Evolutionary conservation across 2,797 vertebrate species (phyloP).

Genomic region (Tachyglossus aculeatus): DNA sequence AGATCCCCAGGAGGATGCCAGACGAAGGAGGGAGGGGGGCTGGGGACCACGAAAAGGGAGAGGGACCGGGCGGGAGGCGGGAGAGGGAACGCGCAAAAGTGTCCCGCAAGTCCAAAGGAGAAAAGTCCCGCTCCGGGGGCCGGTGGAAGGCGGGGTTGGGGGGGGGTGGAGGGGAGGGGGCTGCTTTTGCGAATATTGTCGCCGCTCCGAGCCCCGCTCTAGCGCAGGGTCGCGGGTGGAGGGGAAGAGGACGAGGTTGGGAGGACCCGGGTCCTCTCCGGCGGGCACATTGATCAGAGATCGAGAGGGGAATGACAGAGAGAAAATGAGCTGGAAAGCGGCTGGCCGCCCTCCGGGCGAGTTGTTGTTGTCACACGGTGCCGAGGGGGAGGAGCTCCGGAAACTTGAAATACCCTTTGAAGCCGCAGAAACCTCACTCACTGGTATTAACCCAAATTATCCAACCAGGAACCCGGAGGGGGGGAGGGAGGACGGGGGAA

Average conservation of each 20-base stretch:
- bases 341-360: constrained; percentile 90
- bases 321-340: constrained; percentile 97
- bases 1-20: constrained; percentile 68
- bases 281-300: constrained; percentile 94
- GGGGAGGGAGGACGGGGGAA: not conserved
- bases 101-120: constrained; percentile 59
- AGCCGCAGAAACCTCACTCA: constrained; percentile 75
- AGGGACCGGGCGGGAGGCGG: constrained; percentile 55
- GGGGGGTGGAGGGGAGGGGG: constrained; percentile 20
- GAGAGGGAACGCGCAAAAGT: constrained; percentile 65
- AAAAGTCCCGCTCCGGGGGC: constrained; percentile 70
- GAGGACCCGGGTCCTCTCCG: constrained; percentile 80
- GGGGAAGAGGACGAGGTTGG: constrained; percentile 80
- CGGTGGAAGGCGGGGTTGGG: no score
- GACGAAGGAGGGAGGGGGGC: constrained; percentile 48
- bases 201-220: constrained; percentile 80
- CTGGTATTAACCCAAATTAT: constrained; percentile 77
- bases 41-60: constrained; percentile 54
- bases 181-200: constrained; percentile 53
- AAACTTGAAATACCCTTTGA: constrained; percentile 84
- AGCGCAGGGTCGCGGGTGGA: constrained; percentile 80
- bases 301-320: constrained; percentile 90
- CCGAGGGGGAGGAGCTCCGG: constrained; percentile 93
- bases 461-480: constrained; percentile 76
- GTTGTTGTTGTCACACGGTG: constrained; percentile 99